phyloP scores from a whole-genome alignment of 2,797 vertebrate species.

The Toxotes lorentzi region DNA sequence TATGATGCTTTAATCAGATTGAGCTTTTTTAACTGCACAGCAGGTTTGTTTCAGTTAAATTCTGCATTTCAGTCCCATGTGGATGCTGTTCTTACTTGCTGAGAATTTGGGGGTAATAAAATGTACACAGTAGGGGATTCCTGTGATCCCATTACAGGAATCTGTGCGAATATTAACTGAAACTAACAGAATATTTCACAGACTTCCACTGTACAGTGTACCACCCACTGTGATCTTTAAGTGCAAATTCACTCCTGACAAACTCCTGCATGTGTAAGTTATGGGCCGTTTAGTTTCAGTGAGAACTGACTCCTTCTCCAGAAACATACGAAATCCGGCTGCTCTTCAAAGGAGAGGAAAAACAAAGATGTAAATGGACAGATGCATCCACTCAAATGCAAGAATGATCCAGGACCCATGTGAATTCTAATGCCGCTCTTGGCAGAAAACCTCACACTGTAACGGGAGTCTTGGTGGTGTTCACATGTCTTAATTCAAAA shows the following conservation, averaged over 20 bases:
- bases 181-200: constrained; percentile 14
- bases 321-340: constrained; percentile 5
- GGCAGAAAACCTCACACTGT: constrained; percentile 48
- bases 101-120: constrained; percentile 31
- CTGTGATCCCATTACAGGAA: constrained; percentile 37
- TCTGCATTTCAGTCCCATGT: constrained; percentile 26
- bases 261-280: constrained; percentile 8
- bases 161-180: constrained; percentile 43
- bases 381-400: constrained; percentile 46
- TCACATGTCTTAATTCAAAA: constrained; percentile 70
- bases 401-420: constrained; percentile 50
- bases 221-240: constrained; percentile 32
- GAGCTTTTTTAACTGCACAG: constrained; percentile 28
- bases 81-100: constrained; percentile 21
- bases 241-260: neutral
- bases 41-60: constrained; percentile 28
- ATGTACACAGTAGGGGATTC: constrained; percentile 23
- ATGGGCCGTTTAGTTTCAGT: neutral
- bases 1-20: constrained; percentile 43
- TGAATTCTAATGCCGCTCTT: constrained; percentile 52
- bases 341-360: neutral
- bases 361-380: constrained; percentile 54
- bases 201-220: neutral
- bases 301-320: neutral
- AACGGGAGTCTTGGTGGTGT: constrained; percentile 50